These are phyloP conservation scores for Neosalanx taihuensis DNA, from an alignment of 2,797 vertebrate genomes.

Conservation along the genomic window DNA sequence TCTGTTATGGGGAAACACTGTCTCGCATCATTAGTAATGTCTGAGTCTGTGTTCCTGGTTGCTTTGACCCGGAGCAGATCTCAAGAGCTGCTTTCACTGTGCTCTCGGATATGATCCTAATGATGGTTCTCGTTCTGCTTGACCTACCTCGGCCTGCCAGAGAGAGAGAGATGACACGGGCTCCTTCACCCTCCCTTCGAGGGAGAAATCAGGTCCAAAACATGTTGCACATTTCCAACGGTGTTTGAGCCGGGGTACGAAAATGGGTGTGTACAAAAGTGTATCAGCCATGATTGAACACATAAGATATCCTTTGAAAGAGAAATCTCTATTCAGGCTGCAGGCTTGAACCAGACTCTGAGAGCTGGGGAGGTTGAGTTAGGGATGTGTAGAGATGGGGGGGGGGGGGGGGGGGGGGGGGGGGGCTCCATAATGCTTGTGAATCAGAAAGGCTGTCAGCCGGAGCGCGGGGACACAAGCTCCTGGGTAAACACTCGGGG, in stretches of 20 bases:
- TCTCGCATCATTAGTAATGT: no score
- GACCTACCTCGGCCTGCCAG: no score
- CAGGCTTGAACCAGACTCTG: slow-evolving; percentile 4
- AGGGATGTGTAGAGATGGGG: slow-evolving; percentile 2
- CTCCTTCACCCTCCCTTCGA: no score
- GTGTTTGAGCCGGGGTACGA: no score
- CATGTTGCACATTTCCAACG: no score
- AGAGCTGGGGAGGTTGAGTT: slow-evolving; percentile 26
- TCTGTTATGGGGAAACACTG: neutral
- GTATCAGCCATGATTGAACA: slow-evolving; percentile 13
- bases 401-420: neutral
- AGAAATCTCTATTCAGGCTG: slow-evolving; percentile 12
- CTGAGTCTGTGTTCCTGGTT: no score
- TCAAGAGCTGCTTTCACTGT: no score
- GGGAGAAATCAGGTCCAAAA: no score
- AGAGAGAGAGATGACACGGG: no score
- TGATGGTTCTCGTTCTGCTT: no score
- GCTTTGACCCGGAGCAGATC: no score
- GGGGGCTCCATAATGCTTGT: neutral
- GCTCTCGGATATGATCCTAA: no score
- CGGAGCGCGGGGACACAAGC: slow-evolving; percentile 44
- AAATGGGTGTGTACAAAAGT: neutral
- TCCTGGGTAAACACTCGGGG: slow-evolving; percentile 39
- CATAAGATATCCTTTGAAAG: slow-evolving; percentile 10
- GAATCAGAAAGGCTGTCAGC: slow-evolving; percentile 43